Percentiles rank a stretch among this genome's conserved stretches.
Evolutionary conservation across 1,140 invertebrate species (phyloP).

Genomic region (Trichogramma pretiosum): DNA sequence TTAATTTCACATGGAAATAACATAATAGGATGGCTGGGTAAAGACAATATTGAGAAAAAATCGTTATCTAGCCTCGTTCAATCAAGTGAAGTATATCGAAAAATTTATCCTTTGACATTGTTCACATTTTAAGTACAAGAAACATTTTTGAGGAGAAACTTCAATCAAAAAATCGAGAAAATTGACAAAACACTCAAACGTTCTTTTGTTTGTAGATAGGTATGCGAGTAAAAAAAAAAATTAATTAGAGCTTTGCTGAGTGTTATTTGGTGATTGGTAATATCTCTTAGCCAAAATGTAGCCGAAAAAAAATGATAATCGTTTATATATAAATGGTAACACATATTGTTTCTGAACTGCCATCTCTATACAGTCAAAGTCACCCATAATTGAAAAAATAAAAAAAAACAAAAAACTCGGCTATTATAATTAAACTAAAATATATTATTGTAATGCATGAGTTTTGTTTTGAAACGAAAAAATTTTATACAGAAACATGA

Average conservation of each 20-base stretch:
- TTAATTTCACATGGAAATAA: constrained; percentile 15
- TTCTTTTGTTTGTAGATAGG: constrained; percentile 43
- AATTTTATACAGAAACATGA: too few relatives aligned
- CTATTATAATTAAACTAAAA: too few relatives aligned
- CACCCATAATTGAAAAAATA: not conserved
- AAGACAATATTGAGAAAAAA: constrained; percentile 6
- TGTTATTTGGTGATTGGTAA: constrained; percentile 46
- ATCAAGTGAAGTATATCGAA: constrained; percentile 3
- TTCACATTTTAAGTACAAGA: not conserved
- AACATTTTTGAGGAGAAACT: not conserved
- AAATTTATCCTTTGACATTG: constrained; percentile 10
- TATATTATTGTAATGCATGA: too few relatives aligned
- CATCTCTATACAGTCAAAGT: constrained; percentile 7
- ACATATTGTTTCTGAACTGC: constrained; percentile 33
- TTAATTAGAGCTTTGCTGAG: constrained; percentile 45
- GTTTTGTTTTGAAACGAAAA: constrained; percentile 8
- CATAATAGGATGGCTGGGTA: too few relatives aligned
- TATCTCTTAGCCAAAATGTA: constrained; percentile 42
- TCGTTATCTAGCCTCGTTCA: not conserved
- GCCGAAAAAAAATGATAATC: too few relatives aligned
- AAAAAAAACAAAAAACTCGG: too few relatives aligned
- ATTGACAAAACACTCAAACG: constrained; percentile 22
- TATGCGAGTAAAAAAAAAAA: constrained; percentile 32
- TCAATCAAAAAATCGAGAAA: constrained; percentile 12
- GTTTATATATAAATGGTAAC: constrained; percentile 47